Evolutionary conservation across 2,888 invertebrate species (phyloP), one percentile per base, ranked within the genome.

Genomic region (Heteromurus nitidus): DNA sequence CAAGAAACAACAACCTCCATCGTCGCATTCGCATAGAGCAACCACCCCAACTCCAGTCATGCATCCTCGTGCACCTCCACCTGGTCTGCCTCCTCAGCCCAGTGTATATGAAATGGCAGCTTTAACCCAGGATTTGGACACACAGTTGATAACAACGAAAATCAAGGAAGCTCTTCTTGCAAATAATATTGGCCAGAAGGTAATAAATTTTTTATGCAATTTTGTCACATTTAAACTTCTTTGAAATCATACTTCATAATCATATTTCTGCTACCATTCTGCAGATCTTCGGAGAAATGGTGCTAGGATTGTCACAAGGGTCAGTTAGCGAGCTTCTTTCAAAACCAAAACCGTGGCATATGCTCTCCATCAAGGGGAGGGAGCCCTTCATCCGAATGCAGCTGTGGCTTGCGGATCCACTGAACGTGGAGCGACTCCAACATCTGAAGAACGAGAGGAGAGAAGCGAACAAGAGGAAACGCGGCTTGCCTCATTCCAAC

Each of bases 311-410:
- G 30, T 97, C 97, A 0, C 98, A 99, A 90, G 98, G 97, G 13
- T 97, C 98, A 1, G 98, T 98, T 13, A 98, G 97, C 88, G 99
- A 99, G 90, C 91, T 99, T 83, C 92, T 99, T 7, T 97, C 98
- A 82, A 98, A 98, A 89, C 99, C 99, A 3, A 99, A 99, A 88
- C 98, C 98, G 0, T 99, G 99, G 98, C 97, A 97, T 89, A 97
- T 98, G 97, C 92, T 99, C 73, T 98, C 97, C 89, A 97, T 98
- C 89, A 98, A 98, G 89, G 99, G 99, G 0, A 92, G 98, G 31
- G 99, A 99, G 89, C 97, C 97, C 0, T 97, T 97, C 90, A 96
- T 97, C 86, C 92, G 97, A 69, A 97, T 97, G 97, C 98, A 98
- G 89, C 90, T 98, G 84, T 99, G 99, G 99, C 92, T 98, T 36